These are phyloP conservation scores for Poeciliopsis retropinna DNA, from an alignment of 2,113 vertebrate genomes.

Conservation along the genomic window DNA sequence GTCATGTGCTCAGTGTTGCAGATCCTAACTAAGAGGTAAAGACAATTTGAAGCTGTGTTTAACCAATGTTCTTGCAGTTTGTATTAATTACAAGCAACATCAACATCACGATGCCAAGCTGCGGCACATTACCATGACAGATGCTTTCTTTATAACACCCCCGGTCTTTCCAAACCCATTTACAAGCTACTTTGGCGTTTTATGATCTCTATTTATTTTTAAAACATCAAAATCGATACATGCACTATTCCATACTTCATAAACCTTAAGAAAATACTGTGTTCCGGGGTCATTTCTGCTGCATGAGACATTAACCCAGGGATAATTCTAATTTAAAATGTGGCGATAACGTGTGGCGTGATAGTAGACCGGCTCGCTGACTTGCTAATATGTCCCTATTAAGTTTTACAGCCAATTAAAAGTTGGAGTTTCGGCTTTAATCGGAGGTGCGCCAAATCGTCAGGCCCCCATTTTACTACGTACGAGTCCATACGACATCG, in stretches of 20 bases:
- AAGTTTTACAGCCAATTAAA: conserved; percentile 32
- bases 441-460: conserved; percentile 7
- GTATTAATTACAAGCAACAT: conserved; percentile 34
- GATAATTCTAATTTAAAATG: conserved; percentile 18
- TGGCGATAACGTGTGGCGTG: conserved; percentile 1
- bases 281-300: conserved; percentile 16
- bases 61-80: not conserved
- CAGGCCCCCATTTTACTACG: conserved; percentile 5
- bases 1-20: conserved; percentile 33
- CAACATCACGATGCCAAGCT: conserved; percentile 24
- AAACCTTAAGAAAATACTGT: conserved; percentile 32
- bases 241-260: conserved; percentile 48
- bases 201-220: conserved; percentile 53
- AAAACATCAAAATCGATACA: conserved; percentile 45
- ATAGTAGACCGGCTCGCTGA: not conserved
- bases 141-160: conserved; percentile 46
- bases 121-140: conserved; percentile 35
- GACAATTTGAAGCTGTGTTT: conserved; percentile 14
- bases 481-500: conserved; percentile 23
- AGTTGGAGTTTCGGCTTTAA: conserved; percentile 26
- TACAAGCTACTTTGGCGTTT: conserved; percentile 54
- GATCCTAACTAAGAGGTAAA: conserved; percentile 17
- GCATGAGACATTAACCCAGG: conserved; percentile 22
- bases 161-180: conserved; percentile 38
- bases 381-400: conserved; percentile 31